Base-by-base conservation (phyloP, 1,140 invertebrate genomes). In the Gryllus bimaculatus region DNA sequence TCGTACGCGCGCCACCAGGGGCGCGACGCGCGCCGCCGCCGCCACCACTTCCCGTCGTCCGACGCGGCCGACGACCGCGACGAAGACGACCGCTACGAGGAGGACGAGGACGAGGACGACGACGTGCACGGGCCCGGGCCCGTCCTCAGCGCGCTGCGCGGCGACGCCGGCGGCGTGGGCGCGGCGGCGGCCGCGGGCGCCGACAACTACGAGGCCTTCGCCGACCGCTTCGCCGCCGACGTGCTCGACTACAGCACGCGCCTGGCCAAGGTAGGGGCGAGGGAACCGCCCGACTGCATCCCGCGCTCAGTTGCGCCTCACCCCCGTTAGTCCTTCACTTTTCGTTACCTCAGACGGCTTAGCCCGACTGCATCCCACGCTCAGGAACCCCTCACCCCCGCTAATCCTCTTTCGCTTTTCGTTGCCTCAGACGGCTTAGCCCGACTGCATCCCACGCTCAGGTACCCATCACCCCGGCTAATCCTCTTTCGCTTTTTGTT, bases 191-290 rank as follows among this genome's bases (percentile, higher is more conserved):
- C 15, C 75, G n/a, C 39, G 8, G n/a, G 39, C 10, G 7, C 8
- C 8, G 47, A 77, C 18, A 77, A 77, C 15, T 39, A 47, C 47
- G 10, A 13, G 10, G 73, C 18, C 8, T n/a, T 39, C 20, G 77
- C 86, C 0, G 80, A 85, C 26, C 84, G 85, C n/a, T 91, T 91
- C 81, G 90, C 91, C 0, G 88, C 90, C 26, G 90, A 93, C 81
- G 90, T 95, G 81, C 87, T 95, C 8, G 84, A 88, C 8, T 91
- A 94, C 82, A 93, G 92, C 84, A 91, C 87, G 2, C 84, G 88
- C 81, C 83, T 95, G 47, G 93, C 93, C n/a, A 89, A 88, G 85
- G 90, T 79, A 54, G 10, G 26, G 26, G 1, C 26, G 26, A 39
- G 26, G 26, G 5, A 39, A 39, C 5, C 26, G 26, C 26, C 26